Evolutionary conservation across 2,797 vertebrate genomes (phyloP).

Genomic region (Alectoris magna): DNA sequence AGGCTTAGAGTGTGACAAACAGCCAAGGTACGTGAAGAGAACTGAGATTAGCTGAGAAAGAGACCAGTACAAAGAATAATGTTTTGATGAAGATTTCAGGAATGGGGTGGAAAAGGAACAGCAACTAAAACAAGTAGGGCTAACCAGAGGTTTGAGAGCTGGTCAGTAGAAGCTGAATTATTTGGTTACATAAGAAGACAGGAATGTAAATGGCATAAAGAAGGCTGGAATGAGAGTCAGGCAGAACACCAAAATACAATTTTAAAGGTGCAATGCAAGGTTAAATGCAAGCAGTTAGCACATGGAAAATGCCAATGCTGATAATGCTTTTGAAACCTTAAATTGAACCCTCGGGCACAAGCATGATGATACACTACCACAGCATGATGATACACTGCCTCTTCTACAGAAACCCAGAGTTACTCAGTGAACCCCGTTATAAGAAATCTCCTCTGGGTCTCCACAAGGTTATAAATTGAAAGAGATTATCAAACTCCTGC

Average conservation of each 20-base stretch:
- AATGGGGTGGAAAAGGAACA: not conserved
- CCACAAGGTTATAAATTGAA: conserved; percentile 16
- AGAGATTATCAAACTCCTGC: conserved; percentile 22
- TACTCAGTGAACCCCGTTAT: conserved; percentile 3
- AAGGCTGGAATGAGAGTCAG: not conserved
- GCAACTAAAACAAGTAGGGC: not conserved
- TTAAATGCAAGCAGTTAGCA: not conserved
- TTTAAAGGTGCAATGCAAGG: not conserved
- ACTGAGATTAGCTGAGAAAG: not conserved
- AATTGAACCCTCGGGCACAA: conserved; percentile 5
- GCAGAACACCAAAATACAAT: not conserved
- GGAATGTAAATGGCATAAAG: not conserved
- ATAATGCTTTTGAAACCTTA: not conserved
- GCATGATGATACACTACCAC: not conserved
- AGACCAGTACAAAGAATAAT: not conserved
- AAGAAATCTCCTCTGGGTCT: conserved; percentile 48
- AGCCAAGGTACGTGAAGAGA: not conserved
- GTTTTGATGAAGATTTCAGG: not conserved
- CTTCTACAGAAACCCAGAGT: conserved; percentile 1
- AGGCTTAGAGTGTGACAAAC: not conserved
- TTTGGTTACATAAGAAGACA: not conserved
- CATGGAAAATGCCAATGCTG: not conserved
- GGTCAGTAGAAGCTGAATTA: not conserved
- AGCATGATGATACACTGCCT: not conserved
- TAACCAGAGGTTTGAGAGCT: not conserved